Percentiles rank a stretch among this genome's conserved stretches.
phyloP scores from a whole-genome alignment of 2,113 vertebrate genomes.

The Delphinapterus leucas region DNA sequence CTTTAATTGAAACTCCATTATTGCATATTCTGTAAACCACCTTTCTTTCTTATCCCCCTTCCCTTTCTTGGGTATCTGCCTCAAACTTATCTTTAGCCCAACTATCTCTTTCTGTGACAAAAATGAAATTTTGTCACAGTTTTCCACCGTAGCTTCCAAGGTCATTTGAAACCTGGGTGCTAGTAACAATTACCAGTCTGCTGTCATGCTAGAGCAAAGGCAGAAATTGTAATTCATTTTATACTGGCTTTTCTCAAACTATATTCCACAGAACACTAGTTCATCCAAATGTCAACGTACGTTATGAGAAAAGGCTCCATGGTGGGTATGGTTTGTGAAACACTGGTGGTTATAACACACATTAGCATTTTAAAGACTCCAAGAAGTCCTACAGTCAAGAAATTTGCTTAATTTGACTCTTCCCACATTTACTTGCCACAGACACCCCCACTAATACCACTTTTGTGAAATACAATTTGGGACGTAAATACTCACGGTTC shows the following conservation, averaged over 20 bases:
- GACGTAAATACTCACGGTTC: background rate
- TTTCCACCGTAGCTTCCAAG: background rate
- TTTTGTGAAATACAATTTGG: background rate
- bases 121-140: background rate
- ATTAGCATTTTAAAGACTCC: background rate
- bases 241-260: slow-evolving; percentile 11
- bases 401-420: slow-evolving; percentile 10
- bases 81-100: background rate
- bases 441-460: too few species aligned
- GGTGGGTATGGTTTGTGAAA: background rate
- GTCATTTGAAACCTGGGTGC: background rate
- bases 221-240: background rate
- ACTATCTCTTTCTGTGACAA: background rate
- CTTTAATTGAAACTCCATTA: background rate
- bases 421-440: background rate
- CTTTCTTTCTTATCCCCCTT: background rate
- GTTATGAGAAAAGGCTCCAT: background rate
- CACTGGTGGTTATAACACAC: background rate
- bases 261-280: background rate
- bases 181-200: background rate
- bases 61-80: background rate
- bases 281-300: background rate
- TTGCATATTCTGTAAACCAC: background rate
- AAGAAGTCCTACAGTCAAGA: background rate
- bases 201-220: background rate